A percentile compares a stretch with the other conserved stretches of the same genome.
Evolutionary conservation across 1,140 invertebrate species (phyloP).

Genomic region (Aphaenogaster rudis): DNA sequence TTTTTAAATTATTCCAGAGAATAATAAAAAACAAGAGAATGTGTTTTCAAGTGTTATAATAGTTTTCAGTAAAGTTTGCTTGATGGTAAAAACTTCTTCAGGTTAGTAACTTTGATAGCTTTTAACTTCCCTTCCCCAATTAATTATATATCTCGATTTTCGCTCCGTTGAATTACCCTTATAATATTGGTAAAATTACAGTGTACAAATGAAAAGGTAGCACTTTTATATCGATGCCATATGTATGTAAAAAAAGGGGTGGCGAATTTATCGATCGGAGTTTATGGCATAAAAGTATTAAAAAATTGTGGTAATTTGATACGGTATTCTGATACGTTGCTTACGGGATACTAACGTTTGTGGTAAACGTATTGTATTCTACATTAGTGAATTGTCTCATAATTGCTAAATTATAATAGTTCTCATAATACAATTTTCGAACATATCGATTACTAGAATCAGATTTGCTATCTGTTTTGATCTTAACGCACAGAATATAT

Average conservation of each 20-base stretch:
- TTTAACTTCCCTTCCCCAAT: neutral
- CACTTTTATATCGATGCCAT: neutral
- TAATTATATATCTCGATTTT: constrained; percentile 16
- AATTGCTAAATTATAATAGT: neutral
- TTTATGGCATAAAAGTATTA: neutral
- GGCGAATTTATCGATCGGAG: neutral
- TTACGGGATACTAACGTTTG: neutral
- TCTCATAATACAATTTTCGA: neutral
- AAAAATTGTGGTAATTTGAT: neutral
- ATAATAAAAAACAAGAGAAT: neutral
- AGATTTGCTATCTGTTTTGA: neutral
- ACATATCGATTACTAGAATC: neutral
- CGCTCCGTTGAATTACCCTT: neutral
- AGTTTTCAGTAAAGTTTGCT: neutral
- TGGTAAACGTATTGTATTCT: neutral
- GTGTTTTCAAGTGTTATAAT: neutral
- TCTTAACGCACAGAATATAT: constrained; percentile 16
- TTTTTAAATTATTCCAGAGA: neutral
- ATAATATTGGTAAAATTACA: constrained; percentile 1
- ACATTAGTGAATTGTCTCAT: neutral
- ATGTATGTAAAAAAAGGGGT: neutral
- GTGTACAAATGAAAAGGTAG: neutral
- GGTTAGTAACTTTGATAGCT: neutral
- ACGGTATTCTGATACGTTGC: neutral
- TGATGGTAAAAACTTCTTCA: neutral